Evolutionary conservation across 2,888 invertebrate genomes (phyloP), one percentile per base, ranked within the genome.

Genomic region (Minunthozetes semirufus): DNA sequence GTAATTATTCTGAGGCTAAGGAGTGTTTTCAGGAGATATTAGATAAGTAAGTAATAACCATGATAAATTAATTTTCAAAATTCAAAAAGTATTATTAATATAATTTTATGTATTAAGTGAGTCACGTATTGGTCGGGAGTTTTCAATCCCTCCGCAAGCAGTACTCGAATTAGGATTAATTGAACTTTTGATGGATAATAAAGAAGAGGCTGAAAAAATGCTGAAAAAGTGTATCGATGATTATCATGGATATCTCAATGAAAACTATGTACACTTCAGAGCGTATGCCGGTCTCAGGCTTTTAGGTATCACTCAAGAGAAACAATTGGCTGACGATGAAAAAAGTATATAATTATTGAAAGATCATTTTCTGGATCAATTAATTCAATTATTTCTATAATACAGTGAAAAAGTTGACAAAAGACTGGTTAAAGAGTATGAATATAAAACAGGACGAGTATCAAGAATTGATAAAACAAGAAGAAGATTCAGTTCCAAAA

Each of bases 111-210:
- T 4, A 50, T 4, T 8, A 33, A 72, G 72, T 42, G 66, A 68
- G 8, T 42, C 50, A 19, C 38, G 72, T 8, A 75, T 75, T 19
- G 42, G 72, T 29, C 29, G 38, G 1, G 75, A 73, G 22, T 63
- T 17, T 13, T 38, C 72, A 25, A 42, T 75, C 29, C 42, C 75
- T 9, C 75, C 76, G n/a, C 75, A 76, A 38, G 19, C 68, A 4
- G 6, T 22, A 9, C 63, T 76, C 46, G 76, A 76, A 17, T 19
- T 76, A 27, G 76, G 76, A n/a, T 70, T 75, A 59, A 72, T 73
- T 61, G 25, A 59, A 17, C 38, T 76, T n/a, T n/a, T 19, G 27
- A 8, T 73, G 22, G 70, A 73, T 15, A 48, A 76, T 46, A 53
- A 27, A 6, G 38, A 42, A 9, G 76, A 75, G 50, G 75, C 76